A percentile compares a stretch with the other conserved stretches of the same genome.
Conservation (phyloP, 1,140 invertebrate species). For the Drosophila tani region DNA sequence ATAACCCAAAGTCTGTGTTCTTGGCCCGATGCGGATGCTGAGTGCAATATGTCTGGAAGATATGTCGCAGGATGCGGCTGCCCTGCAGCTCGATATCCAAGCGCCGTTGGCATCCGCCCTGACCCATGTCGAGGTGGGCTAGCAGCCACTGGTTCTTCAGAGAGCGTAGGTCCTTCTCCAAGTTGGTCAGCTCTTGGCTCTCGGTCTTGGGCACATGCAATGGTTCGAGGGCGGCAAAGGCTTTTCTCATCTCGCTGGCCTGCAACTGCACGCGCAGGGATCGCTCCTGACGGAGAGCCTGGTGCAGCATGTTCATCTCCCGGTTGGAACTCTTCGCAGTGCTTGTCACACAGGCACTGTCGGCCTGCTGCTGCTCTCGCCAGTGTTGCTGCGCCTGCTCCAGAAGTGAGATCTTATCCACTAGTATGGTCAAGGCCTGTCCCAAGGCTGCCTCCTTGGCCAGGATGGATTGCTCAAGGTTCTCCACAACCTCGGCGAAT, state of each 20-base stretch:
- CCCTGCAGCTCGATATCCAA: slow-evolving; percentile 56
- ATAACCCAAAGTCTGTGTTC: slow-evolving; percentile 70
- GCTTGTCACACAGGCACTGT: slow-evolving; percentile 58
- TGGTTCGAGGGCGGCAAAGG: slow-evolving; percentile 62
- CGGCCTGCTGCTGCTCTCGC: slow-evolving; percentile 57
- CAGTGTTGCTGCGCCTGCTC: slow-evolving; percentile 62
- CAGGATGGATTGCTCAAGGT: slow-evolving; percentile 60
- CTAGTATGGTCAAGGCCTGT: slow-evolving; percentile 50
- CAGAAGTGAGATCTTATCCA: slow-evolving; percentile 52
- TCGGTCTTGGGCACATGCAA: slow-evolving; percentile 60
- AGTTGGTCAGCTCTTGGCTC: slow-evolving; percentile 17
- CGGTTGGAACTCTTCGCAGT: slow-evolving; percentile 58
- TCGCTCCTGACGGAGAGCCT: slow-evolving; percentile 67
- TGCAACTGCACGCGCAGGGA: slow-evolving; percentile 54
- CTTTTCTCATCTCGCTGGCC: slow-evolving; percentile 38
- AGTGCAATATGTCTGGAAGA: slow-evolving; percentile 75
- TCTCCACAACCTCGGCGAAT: slow-evolving; percentile 65
- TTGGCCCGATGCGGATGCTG: slow-evolving; percentile 72
- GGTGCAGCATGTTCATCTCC: slow-evolving; percentile 66
- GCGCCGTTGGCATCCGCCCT: slow-evolving; percentile 34
- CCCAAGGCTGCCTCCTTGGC: slow-evolving; percentile 60
- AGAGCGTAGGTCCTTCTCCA: slow-evolving; percentile 54
- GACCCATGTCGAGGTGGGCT: slow-evolving; percentile 55
- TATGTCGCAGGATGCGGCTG: slow-evolving; percentile 68
- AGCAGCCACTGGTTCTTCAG: slow-evolving; percentile 70